Evolutionary conservation across 2,888 invertebrate genomes (phyloP).

Genomic region (Protodeltote pygarga): DNA sequence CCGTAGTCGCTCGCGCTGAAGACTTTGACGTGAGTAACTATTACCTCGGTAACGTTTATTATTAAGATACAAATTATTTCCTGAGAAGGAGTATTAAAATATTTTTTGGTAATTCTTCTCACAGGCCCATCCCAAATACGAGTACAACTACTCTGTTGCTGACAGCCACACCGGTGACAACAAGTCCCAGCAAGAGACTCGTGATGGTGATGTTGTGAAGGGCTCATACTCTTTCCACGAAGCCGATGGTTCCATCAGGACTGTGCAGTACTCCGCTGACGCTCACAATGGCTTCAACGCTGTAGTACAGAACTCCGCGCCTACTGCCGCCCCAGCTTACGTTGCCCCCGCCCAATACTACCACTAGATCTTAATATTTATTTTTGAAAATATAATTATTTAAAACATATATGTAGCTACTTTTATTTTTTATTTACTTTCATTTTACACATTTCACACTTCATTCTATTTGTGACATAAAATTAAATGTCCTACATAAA

Average conservation of each 20-base stretch:
- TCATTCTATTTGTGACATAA: no score
- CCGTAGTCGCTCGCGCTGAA: slow-evolving; percentile 55
- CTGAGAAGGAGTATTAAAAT: no score
- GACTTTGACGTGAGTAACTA: slow-evolving; percentile 30
- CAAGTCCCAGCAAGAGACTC: slow-evolving; percentile 79
- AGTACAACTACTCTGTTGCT: slow-evolving; percentile 77
- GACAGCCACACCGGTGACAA: slow-evolving; percentile 82
- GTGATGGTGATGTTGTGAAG: slow-evolving; percentile 84
- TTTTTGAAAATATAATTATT: no score
- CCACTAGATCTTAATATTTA: slow-evolving; percentile 22
- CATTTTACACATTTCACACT: no score
- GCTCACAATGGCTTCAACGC: slow-evolving; percentile 76
- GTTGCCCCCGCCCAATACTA: slow-evolving; percentile 47
- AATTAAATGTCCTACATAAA: no score
- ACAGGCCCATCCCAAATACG: slow-evolving; percentile 79
- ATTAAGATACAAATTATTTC: neutral
- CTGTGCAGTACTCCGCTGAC: slow-evolving; percentile 82
- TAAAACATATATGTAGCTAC: no score
- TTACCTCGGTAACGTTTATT: neutral
- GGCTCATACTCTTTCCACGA: slow-evolving; percentile 85
- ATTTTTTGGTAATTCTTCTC: neutral
- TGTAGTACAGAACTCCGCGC: slow-evolving; percentile 59
- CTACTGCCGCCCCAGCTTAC: slow-evolving; percentile 39
- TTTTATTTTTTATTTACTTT: no score
- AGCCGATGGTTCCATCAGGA: slow-evolving; percentile 81